Percentiles rank a stretch among this genome's conserved stretches.
phyloP scores from a whole-genome alignment of 92 coral and sea anemone genomes.

The Parazoanthus swiftii region DNA sequence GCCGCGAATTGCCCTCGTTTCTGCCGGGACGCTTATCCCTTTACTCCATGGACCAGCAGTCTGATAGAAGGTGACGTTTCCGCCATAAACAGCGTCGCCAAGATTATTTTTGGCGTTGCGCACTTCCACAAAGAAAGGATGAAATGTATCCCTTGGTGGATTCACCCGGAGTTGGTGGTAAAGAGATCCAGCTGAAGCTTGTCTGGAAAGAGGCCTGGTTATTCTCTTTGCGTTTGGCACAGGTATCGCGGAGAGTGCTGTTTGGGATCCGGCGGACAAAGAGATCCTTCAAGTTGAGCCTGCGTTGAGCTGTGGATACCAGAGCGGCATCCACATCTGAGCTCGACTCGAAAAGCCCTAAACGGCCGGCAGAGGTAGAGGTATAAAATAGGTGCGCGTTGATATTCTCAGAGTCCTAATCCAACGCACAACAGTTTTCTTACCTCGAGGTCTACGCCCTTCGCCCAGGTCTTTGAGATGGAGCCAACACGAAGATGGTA shows the following conservation, averaged over 20 bases:
- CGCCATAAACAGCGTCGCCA: background rate
- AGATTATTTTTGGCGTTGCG: background rate
- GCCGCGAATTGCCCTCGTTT: background rate
- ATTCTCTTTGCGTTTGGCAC: background rate
- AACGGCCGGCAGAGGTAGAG: background rate
- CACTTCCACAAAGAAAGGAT: background rate
- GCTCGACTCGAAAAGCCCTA: background rate
- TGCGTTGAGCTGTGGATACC: background rate
- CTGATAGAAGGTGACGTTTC: background rate
- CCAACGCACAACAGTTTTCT: background rate
- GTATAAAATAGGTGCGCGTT: background rate
- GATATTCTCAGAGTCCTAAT: background rate
- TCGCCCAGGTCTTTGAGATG: conserved; percentile 1
- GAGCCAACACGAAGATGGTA: background rate
- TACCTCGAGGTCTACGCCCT: background rate
- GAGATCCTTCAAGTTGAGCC: background rate
- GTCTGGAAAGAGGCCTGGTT: background rate
- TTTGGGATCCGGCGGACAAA: background rate
- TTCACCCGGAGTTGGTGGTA: background rate
- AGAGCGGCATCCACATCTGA: background rate
- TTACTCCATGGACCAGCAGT: background rate
- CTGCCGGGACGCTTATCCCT: background rate
- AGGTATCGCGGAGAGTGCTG: background rate
- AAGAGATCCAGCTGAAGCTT: background rate
- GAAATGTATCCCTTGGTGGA: background rate